Evolutionary conservation across 1,140 invertebrate species (phyloP), one percentile per base, ranked within the genome.

Genomic region (Pristionchus pacificus): DNA sequence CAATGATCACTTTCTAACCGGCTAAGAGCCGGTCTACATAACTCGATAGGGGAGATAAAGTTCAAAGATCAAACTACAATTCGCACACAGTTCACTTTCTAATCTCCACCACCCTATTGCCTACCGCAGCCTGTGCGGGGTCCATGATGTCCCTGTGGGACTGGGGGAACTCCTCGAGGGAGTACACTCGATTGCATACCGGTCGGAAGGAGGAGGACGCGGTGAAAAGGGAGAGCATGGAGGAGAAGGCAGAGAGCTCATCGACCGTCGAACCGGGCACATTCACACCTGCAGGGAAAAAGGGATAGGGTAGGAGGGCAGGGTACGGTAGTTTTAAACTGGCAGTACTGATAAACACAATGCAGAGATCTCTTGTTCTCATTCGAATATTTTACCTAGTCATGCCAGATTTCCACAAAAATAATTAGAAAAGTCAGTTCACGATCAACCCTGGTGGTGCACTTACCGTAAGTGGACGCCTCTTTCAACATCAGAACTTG

Each of bases 401-500:
- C 38, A 49, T 49, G 19, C 19, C n/a, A n/a, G n/a, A n/a, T n/a
- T n/a, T n/a, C n/a, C n/a, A n/a, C n/a, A n/a, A n/a, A n/a, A n/a
- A n/a, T n/a, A n/a, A n/a, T n/a, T n/a, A n/a, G n/a, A n/a, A n/a
- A n/a, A n/a, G n/a, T n/a, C n/a, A n/a, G n/a, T n/a, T n/a, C n/a
- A n/a, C n/a, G n/a, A n/a, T n/a, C n/a, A n/a, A n/a, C n/a, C n/a
- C n/a, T 6, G 6, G 6, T 19, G 38, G 6, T 49, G 6, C 19
- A n/a, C 61, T 87, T 78, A 19, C 88, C 88, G 29, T 83, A 79
- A 19, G 89, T 82, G 19, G 77, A 76, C 14, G 80, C 79, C 60
- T 89, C 88, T 64, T 86, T 87, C 0, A 70, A 73, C 87, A 89
- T 88, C 27, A 87, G 78, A 57, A 82, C 72, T 38, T 88, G 72